Evolutionary conservation across 1,140 invertebrate genomes (phyloP), one percentile per base, ranked within the genome.

Genomic region (Megalonaias nervosa): DNA sequence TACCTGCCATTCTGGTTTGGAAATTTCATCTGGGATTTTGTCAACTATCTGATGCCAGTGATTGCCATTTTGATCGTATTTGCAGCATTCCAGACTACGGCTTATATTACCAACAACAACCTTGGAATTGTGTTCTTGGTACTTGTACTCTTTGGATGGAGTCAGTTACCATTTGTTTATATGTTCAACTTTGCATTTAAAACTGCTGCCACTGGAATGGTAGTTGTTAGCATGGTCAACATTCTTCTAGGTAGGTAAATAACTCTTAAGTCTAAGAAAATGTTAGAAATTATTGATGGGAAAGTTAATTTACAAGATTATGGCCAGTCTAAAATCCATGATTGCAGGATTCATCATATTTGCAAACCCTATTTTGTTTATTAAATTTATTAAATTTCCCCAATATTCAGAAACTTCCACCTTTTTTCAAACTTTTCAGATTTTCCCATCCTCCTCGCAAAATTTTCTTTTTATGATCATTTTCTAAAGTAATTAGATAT

Each of bases 31-130:
- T 84, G 84, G 84, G 85, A 86, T 75, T 74, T 82, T 16, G 68
- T 84, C 57, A 84, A 84, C 62, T 86, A 81, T 71, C 48, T 84
- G 1, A 71, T 85, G 31, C 78, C 80, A n/a, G 71, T 75, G n/a
- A 5, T 74, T 11, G 57, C 77, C 21, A 84, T 85, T 23, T 57
- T 87, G n/a, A 59, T 82, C 16, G 77, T 80, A 5, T 84, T 85
- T 80, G 77, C 76, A 23, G 80, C 71, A 19, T 82, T 79, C 62
- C 48, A 81, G 21, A 70, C 71, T 1, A 55, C 61, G 16, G 79
- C 81, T 15, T 82, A 68, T 64, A 48, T 70, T 15, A 68, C 71
- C 26, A 69, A 69, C 23, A 55, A 26, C 17, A 77, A 76, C 57
- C 31, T 79, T 5, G 78, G 75, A 17, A 58, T 77, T 16, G 64